A percentile compares a stretch with the other conserved stretches of the same genome.
Conservation (phyloP, 64 coral and sea anemone genomes). For the Actinia tenebrosa region DNA sequence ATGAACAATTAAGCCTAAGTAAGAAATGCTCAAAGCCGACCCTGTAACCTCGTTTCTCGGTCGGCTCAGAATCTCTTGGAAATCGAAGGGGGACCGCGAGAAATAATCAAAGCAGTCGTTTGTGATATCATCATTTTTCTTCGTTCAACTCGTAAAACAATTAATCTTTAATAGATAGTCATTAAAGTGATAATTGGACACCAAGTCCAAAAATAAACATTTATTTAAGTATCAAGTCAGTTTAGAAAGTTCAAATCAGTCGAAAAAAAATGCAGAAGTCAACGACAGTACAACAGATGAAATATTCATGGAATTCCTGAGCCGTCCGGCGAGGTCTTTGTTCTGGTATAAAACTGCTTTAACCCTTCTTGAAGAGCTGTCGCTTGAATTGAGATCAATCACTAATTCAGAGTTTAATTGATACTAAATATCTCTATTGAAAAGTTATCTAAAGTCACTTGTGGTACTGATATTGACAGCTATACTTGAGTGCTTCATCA, state of each 20-base stretch:
- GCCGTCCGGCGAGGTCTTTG: neutral
- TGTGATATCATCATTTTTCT: neutral
- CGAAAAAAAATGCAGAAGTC: neutral
- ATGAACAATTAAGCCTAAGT: neutral
- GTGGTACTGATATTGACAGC: neutral
- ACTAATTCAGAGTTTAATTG: neutral
- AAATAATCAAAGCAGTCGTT: neutral
- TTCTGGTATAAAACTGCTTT: neutral
- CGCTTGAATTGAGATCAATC: neutral
- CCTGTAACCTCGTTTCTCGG: neutral
- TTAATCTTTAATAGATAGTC: constrained; percentile 1
- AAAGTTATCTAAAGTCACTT: neutral
- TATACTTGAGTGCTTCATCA: neutral
- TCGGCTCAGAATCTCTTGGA: neutral
- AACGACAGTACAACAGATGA: neutral
- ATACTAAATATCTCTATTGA: constrained; percentile 2
- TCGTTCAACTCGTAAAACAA: neutral
- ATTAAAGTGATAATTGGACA: neutral
- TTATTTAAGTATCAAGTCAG: neutral
- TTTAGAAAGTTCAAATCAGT: neutral
- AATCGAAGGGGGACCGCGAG: neutral
- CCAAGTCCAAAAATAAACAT: neutral
- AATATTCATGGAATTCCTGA: neutral
- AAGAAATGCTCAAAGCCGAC: neutral
- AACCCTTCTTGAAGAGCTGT: neutral